Conservation (phyloP, 2,113 vertebrate genomes). For the Catharus fuscescens region DNA sequence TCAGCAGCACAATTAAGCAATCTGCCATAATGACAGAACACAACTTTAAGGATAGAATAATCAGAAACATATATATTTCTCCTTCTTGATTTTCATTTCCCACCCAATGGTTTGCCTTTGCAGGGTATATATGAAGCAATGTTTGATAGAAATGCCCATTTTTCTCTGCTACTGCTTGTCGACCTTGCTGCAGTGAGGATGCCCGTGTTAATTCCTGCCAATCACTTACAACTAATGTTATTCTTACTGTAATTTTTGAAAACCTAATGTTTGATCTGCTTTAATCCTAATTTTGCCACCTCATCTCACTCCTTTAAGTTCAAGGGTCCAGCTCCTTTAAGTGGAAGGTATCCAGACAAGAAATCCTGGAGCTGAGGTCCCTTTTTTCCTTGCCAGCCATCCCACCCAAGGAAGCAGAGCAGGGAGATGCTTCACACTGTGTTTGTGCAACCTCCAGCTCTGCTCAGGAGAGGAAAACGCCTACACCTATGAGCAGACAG, state of each 20-base stretch:
- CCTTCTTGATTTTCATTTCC: constrained; percentile 59
- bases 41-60: constrained; percentile 70
- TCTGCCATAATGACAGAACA: constrained; percentile 74
- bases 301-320: neutral
- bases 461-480: neutral
- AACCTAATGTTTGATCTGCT: neutral
- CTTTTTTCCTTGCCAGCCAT: neutral
- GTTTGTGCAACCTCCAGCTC: neutral
- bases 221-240: neutral
- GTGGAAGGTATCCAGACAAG: neutral
- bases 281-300: neutral
- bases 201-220: neutral
- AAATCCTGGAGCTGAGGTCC: neutral
- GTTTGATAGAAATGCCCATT: neutral
- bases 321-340: neutral
- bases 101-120: constrained; percentile 48
- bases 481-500: constrained; percentile 18
- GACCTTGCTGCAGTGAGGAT: neutral
- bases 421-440: neutral
- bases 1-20: constrained; percentile 76
- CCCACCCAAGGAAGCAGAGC: neutral
- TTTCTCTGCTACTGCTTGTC: neutral
- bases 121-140: neutral
- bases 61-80: constrained; percentile 71
- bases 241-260: neutral